Conservation (phyloP, 2,888 invertebrate genomes). For the Ellobium chinense region DNA sequence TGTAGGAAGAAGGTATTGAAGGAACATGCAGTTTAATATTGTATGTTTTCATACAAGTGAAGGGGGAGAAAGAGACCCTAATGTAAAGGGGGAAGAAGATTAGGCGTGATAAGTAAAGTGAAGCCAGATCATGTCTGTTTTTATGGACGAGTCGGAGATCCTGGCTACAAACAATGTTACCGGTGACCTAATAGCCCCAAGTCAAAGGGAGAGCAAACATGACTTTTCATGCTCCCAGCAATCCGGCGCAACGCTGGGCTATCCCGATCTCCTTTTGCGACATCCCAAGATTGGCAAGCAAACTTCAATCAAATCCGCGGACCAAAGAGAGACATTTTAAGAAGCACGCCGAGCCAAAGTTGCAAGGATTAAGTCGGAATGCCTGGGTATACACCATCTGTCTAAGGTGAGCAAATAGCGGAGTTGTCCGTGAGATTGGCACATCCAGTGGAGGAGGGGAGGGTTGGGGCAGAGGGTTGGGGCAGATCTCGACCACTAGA, state of each 20-base stretch:
- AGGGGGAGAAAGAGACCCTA: no score
- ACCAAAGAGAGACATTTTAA: constrained; percentile 34
- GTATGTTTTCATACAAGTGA: no score
- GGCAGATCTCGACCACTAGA: neutral
- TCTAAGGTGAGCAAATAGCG: constrained; percentile 26
- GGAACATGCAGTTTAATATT: no score
- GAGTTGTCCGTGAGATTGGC: constrained; percentile 12
- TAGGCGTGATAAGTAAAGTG: no score
- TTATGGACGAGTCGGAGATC: neutral
- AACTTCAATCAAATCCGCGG: constrained; percentile 22
- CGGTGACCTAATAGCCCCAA: neutral
- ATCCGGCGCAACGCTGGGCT: constrained; percentile 11
- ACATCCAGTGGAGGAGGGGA: neutral
- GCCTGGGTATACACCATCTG: constrained; percentile 27
- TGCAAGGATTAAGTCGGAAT: constrained; percentile 18
- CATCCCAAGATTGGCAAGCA: constrained; percentile 28
- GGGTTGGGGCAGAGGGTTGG: no score
- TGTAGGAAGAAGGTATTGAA: no score
- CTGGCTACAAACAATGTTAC: neutral
- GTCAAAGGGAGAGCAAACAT: constrained; percentile 28
- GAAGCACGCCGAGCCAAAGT: constrained; percentile 18
- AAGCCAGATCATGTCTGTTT: neutral
- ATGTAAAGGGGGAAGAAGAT: no score
- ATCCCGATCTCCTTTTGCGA: constrained; percentile 4
- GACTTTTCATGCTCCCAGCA: constrained; percentile 30